Percentiles rank a stretch among this genome's conserved stretches.
phyloP scores from a whole-genome alignment of 2,797 vertebrate genomes.

The Zenarchopterus dispar region DNA sequence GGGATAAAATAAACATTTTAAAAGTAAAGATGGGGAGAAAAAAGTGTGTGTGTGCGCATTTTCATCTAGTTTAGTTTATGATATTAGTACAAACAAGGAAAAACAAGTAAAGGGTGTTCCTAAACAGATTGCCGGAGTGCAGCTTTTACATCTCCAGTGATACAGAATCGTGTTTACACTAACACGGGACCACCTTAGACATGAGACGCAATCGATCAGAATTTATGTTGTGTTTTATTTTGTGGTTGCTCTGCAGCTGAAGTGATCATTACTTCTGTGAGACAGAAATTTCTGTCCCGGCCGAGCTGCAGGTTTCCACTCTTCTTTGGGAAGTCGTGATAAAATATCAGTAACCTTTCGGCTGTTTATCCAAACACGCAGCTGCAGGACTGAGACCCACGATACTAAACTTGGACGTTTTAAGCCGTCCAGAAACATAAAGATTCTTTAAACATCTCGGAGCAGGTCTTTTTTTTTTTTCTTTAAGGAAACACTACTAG shows the following conservation, averaged over 20 bases:
- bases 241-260: slow-evolving; percentile 41
- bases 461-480: neutral
- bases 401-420: neutral
- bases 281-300: slow-evolving; percentile 5
- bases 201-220: slow-evolving; percentile 26
- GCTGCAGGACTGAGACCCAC: too few relatives aligned
- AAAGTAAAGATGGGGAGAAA: too few relatives aligned
- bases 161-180: slow-evolving; percentile 36
- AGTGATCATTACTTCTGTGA: slow-evolving; percentile 50
- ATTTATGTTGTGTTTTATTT: slow-evolving; percentile 60
- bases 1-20: too few relatives aligned
- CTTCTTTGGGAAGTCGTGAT: slow-evolving; percentile 1
- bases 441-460: neutral
- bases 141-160: slow-evolving; percentile 4
- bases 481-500: neutral
- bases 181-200: slow-evolving; percentile 34
- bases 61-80: too few relatives aligned
- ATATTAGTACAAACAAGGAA: neutral
- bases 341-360: neutral
- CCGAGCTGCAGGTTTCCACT: slow-evolving; percentile 6
- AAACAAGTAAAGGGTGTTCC: too few relatives aligned
- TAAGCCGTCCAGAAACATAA: neutral
- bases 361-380: neutral
- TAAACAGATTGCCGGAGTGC: too few relatives aligned
- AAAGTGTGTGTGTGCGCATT: too few relatives aligned